phyloP scores from a whole-genome alignment of 2,888 invertebrate genomes.

The Lomographa bimaculata region DNA sequence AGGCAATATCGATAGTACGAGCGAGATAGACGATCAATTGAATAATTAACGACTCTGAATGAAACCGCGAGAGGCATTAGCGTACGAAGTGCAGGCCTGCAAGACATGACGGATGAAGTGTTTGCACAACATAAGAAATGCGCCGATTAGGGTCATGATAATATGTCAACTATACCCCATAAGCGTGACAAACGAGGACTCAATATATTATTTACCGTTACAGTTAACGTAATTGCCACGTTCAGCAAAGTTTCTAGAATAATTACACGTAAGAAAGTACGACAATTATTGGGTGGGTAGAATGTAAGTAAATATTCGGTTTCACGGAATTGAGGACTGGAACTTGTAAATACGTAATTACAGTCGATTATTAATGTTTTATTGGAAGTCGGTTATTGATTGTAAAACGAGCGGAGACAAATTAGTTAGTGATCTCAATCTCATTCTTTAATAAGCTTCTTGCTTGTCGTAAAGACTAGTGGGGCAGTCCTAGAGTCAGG shows the following conservation, averaged over 20 bases:
- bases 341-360: slow-evolving; percentile 35
- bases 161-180: slow-evolving; percentile 53
- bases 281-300: slow-evolving; percentile 42
- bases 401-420: slow-evolving; percentile 6
- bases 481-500: no score
- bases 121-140: slow-evolving; percentile 56
- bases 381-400: slow-evolving; percentile 29
- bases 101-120: slow-evolving; percentile 52
- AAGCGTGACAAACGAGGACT: slow-evolving; percentile 43
- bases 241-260: slow-evolving; percentile 54
- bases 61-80: slow-evolving; percentile 50
- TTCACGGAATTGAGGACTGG: slow-evolving; percentile 30
- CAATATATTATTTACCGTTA: slow-evolving; percentile 61
- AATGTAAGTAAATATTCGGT: slow-evolving; percentile 36
- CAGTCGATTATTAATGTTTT: slow-evolving; percentile 37
- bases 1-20: slow-evolving; percentile 30
- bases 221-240: slow-evolving; percentile 60
- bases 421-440: slow-evolving; percentile 6
- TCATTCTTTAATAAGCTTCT: no score
- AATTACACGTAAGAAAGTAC: slow-evolving; percentile 42
- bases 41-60: slow-evolving; percentile 74
- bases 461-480: no score
- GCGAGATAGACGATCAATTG: slow-evolving; percentile 52
- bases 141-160: slow-evolving; percentile 63
- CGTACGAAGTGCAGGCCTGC: slow-evolving; percentile 59